Percentiles rank a stretch among this genome's conserved stretches.
These are phyloP conservation scores for Meta bourneti DNA, from an alignment of 2,888 invertebrate genomes.

Conservation along the genomic window DNA sequence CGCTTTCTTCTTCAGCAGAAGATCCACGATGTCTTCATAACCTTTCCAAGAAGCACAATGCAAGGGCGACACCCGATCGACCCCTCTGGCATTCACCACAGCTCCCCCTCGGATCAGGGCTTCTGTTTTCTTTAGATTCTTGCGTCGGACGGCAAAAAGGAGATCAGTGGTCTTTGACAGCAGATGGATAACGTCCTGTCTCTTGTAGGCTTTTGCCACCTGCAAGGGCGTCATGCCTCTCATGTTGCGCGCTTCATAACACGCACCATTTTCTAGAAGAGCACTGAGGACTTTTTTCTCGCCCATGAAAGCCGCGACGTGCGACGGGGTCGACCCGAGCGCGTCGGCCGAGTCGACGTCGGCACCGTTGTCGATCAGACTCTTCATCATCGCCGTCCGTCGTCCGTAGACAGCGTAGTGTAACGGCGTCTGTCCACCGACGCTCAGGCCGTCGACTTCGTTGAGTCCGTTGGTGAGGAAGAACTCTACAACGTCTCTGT, in stretches of 20 bases:
- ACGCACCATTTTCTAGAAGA: conserved; percentile 22
- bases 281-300: background rate
- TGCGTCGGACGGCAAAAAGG: conserved; percentile 30
- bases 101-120: conserved; percentile 29
- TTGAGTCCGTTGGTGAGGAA: conserved; percentile 3
- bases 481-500: conserved; percentile 21
- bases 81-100: conserved; percentile 34
- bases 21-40: conserved; percentile 6
- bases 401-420: background rate
- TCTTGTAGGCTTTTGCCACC: background rate
- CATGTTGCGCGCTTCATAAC: background rate
- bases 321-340: background rate
- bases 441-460: background rate
- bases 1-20: conserved; percentile 32
- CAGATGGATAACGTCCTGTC: background rate
- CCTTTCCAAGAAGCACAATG: conserved; percentile 66
- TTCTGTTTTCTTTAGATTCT: conserved; percentile 13
- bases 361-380: background rate
- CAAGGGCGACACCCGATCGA: conserved; percentile 10
- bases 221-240: background rate
- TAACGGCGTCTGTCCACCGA: background rate
- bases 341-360: background rate
- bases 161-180: conserved; percentile 1
- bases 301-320: background rate
- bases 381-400: background rate